Evolutionary conservation across 2,113 vertebrate species (phyloP).

Genomic region (Condylura cristata): DNA sequence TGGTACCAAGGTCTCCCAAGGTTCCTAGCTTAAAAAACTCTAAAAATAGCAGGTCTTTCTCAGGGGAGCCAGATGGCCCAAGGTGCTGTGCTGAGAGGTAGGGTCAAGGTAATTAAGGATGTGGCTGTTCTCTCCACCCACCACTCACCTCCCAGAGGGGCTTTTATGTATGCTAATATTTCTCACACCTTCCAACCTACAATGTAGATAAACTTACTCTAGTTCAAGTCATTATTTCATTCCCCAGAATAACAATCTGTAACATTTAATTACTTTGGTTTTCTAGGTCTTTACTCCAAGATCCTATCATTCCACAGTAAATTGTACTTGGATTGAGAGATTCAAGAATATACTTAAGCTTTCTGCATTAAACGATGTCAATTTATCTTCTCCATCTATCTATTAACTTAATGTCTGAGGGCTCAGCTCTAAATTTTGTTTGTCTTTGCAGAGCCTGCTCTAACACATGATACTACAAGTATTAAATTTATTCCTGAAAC

Average conservation of each 20-base stretch:
- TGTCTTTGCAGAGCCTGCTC: neutral
- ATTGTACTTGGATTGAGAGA: neutral
- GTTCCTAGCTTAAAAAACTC: conserved; percentile 64
- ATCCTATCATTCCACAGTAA: neutral
- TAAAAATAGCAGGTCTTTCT: conserved; percentile 69
- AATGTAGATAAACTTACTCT: conserved; percentile 37
- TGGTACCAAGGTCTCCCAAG: conserved; percentile 48
- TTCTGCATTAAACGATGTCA: neutral
- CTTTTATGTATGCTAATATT: neutral
- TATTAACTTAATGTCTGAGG: conserved; percentile 1
- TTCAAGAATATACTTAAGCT: neutral
- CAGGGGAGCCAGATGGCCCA: conserved; percentile 58
- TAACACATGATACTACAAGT: neutral
- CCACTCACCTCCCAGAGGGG: neutral
- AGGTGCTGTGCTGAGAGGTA: conserved; percentile 22
- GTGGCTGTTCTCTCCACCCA: neutral
- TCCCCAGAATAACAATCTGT: neutral
- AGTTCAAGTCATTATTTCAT: conserved; percentile 23
- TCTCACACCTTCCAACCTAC: neutral
- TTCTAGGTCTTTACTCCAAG: conserved; percentile 29
- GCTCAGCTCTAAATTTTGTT: conserved; percentile 3
- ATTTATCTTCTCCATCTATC: conserved; percentile 39
- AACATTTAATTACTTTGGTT: conserved; percentile 47
- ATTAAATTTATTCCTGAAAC: conserved; percentile 32
- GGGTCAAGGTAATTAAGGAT: conserved; percentile 50